phyloP scores from a whole-genome alignment of 2,113 vertebrate genomes.

The Spermophilus dauricus region DNA sequence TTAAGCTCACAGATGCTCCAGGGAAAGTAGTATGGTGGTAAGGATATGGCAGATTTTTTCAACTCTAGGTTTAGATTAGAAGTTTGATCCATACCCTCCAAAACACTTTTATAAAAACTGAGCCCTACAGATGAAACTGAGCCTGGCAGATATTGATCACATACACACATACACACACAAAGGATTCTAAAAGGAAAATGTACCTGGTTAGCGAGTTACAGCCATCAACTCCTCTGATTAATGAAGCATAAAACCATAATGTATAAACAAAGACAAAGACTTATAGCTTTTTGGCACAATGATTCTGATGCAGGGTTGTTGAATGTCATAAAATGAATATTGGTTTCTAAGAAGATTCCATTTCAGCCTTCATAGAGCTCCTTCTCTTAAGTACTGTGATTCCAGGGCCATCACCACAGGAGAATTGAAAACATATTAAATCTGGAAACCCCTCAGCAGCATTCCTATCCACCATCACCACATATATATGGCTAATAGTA shows the following conservation, averaged over 20 bases:
- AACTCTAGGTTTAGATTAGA: constrained; percentile 38
- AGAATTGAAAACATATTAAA: not conserved
- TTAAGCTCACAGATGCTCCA: not conserved
- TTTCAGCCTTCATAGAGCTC: not conserved
- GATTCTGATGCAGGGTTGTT: not conserved
- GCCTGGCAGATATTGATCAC: not conserved
- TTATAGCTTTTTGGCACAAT: not conserved
- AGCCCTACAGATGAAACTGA: not conserved
- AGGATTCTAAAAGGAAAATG: not conserved
- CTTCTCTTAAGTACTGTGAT: not conserved
- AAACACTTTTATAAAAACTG: not conserved
- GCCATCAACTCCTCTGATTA: not conserved
- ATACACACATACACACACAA: not conserved
- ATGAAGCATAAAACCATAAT: not conserved
- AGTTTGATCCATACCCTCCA: not conserved
- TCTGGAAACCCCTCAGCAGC: not conserved
- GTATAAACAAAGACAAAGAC: not conserved
- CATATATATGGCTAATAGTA: not conserved
- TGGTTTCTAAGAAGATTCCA: not conserved
- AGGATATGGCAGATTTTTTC: not conserved
- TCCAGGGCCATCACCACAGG: not conserved
- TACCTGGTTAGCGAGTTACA: not conserved
- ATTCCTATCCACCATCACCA: not conserved
- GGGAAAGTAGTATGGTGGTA: not conserved
- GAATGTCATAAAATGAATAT: not conserved